phyloP scores from a whole-genome alignment of 2,113 vertebrate genomes.

The Stictonetta naevosa region DNA sequence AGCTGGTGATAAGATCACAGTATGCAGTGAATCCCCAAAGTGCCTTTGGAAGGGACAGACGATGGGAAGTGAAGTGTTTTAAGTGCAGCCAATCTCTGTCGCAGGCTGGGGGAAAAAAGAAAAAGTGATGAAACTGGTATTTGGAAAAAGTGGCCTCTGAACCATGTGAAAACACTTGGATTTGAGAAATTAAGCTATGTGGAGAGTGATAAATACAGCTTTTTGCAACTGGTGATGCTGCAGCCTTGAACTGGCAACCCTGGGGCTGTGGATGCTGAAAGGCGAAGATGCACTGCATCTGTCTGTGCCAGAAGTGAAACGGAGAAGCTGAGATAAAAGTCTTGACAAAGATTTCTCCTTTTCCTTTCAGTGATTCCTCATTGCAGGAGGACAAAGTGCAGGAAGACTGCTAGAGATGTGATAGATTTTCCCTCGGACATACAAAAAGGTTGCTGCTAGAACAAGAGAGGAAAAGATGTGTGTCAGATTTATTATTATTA shows the following conservation, averaged over 20 bases:
- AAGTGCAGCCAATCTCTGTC: constrained; percentile 35
- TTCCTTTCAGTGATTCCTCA: background rate
- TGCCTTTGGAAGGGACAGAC: background rate
- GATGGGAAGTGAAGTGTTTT: background rate
- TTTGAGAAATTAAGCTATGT: background rate
- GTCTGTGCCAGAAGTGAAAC: background rate
- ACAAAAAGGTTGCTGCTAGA: background rate
- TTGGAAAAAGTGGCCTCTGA: background rate
- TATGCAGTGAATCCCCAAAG: background rate
- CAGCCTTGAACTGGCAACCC: background rate
- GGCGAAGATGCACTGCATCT: background rate
- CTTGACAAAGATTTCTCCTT: background rate
- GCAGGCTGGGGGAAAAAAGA: background rate
- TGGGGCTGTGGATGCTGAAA: background rate
- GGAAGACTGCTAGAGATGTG: background rate
- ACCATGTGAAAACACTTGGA: background rate
- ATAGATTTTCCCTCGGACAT: background rate
- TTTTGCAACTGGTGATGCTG: background rate
- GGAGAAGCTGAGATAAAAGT: background rate
- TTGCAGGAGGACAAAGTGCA: background rate
- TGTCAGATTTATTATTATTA: no score
- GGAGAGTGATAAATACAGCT: background rate
- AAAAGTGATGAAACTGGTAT: background rate
- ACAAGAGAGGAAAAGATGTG: background rate
- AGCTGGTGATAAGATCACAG: constrained; percentile 22